phyloP scores from a whole-genome alignment of 2,113 vertebrate genomes.

The Hipposideros armiger region DNA sequence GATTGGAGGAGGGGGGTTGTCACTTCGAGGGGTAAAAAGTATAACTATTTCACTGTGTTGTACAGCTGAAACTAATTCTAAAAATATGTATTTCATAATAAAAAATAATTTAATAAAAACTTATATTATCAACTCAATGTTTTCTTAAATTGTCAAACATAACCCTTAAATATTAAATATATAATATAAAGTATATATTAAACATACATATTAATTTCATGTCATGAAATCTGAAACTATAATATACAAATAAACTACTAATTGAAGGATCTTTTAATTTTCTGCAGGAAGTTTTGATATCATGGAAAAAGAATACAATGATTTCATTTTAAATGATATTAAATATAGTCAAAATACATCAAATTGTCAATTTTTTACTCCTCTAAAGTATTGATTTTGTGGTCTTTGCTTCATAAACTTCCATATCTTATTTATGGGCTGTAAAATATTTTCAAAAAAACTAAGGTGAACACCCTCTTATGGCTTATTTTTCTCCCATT shows the following conservation, averaged over 20 bases:
- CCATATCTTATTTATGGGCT: conserved; percentile 66
- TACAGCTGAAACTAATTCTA: too few relatives aligned
- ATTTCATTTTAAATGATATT: conserved; percentile 46
- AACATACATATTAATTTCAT: background rate
- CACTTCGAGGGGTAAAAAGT: too few relatives aligned
- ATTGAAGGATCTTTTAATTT: background rate
- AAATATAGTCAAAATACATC: conserved; percentile 52
- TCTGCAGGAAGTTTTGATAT: conserved; percentile 26
- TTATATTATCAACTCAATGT: background rate
- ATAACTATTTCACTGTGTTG: too few relatives aligned
- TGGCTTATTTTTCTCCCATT: conserved; percentile 51
- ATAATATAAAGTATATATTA: background rate
- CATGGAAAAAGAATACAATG: background rate
- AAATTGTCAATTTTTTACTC: conserved; percentile 1
- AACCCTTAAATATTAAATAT: background rate
- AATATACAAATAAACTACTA: background rate
- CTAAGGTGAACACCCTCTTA: conserved; percentile 4
- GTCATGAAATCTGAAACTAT: conserved; percentile 24
- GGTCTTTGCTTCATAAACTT: conserved; percentile 54
- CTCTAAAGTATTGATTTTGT: conserved; percentile 43
- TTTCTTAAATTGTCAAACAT: conserved; percentile 43
- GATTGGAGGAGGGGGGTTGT: too few relatives aligned
- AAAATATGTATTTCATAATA: too few relatives aligned
- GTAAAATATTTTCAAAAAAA: conserved; percentile 66
- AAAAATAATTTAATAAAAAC: background rate